Conservation (phyloP, 2,797 vertebrate genomes). For the Peromyscus nudipes region DNA sequence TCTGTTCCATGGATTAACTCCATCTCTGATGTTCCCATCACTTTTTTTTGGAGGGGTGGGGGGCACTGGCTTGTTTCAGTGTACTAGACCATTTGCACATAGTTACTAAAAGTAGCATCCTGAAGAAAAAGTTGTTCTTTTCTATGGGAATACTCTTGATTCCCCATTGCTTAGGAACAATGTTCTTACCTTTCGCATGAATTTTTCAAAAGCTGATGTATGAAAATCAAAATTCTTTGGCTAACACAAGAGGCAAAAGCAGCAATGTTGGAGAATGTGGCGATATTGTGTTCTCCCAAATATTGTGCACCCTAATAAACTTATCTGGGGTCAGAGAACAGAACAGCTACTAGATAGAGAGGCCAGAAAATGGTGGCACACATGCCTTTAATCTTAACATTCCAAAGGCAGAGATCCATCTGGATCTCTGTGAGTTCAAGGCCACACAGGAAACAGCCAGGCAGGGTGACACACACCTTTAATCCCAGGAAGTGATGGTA, state of each 20-base stretch:
- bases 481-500: no score
- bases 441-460: no score
- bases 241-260: not conserved
- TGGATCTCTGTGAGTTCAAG: no score
- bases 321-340: no score
- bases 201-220: not conserved
- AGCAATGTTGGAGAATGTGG: not conserved
- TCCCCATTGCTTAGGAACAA: not conserved
- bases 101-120: not conserved
- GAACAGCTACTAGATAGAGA: no score
- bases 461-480: no score
- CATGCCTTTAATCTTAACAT: no score
- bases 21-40: not conserved
- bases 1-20: not conserved
- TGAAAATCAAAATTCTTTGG: constrained; percentile 44
- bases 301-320: no score
- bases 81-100: not conserved
- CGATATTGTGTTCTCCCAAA: no score
- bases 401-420: no score
- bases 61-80: not conserved
- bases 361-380: no score
- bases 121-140: not conserved
- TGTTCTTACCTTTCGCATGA: not conserved
- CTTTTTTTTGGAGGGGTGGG: not conserved
- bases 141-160: not conserved